Conservation (phyloP, 2,113 vertebrate species). For the Acinonyx jubatus region DNA sequence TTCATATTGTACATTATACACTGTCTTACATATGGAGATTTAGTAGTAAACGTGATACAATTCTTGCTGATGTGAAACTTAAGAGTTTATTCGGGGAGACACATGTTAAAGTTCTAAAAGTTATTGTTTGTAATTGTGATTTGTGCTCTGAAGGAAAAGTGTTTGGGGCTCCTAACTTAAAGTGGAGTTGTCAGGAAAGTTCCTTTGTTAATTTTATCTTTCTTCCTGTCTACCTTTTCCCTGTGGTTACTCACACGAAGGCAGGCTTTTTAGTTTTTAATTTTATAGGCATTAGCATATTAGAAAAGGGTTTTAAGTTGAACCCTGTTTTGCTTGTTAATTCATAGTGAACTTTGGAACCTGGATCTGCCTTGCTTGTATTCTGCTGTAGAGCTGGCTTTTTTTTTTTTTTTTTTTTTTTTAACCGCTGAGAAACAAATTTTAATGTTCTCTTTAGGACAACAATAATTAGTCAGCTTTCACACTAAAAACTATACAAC, state of each 20-base stretch:
- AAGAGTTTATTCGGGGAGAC: not conserved
- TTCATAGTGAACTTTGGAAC: constrained; percentile 7
- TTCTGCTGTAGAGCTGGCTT: not conserved
- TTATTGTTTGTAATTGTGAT: not conserved
- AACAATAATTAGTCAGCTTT: not conserved
- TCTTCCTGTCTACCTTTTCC: not conserved
- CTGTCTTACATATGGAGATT: not conserved
- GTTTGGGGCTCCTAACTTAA: not conserved
- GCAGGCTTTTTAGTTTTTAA: not conserved
- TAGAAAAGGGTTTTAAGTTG: not conserved
- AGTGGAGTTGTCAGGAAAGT: not conserved
- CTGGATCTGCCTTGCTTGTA: not conserved
- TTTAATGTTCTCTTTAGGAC: constrained; percentile 9
- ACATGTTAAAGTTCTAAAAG: not conserved
- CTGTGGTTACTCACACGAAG: not conserved
- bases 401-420: not conserved
- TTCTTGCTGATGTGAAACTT: not conserved
- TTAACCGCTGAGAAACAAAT: not conserved
- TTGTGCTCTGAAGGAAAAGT: not conserved
- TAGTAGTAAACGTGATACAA: not conserved
- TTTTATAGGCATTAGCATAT: not conserved
- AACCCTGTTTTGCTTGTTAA: not conserved
- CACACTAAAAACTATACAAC: not conserved
- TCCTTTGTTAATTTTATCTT: not conserved
- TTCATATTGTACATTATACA: not conserved